A percentile compares a stretch with the other conserved stretches of the same genome.
Conservation (phyloP, 23 tunicate species). For the Phallusia fumigata region DNA sequence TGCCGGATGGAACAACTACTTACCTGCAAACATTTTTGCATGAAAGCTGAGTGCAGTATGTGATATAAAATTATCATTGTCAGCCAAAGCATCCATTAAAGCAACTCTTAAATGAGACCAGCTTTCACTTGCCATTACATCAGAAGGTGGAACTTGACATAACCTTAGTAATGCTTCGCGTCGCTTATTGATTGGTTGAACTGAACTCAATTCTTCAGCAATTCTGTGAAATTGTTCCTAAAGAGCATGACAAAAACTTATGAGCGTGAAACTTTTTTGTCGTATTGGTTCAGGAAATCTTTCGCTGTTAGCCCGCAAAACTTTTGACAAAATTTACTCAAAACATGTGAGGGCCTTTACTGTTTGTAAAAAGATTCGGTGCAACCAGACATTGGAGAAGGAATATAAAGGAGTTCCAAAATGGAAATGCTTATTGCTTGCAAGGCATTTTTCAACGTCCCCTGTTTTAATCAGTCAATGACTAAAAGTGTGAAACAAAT, state of each 20-base stretch:
- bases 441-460: too few relatives aligned
- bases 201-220: not conserved
- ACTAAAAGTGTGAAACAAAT: too few relatives aligned
- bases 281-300: not conserved
- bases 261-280: too few relatives aligned
- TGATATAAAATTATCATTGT: constrained; percentile 53
- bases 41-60: constrained; percentile 81
- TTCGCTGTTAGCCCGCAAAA: not conserved
- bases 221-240: constrained; percentile 46
- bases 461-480: too few relatives aligned
- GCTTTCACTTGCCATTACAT: constrained; percentile 27
- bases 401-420: too few relatives aligned
- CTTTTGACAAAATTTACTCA: not conserved
- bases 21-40: constrained; percentile 99
- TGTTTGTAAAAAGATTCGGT: too few relatives aligned
- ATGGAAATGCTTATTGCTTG: too few relatives aligned
- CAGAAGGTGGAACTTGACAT: constrained; percentile 38
- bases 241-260: not conserved
- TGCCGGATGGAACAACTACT: too few relatives aligned
- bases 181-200: not conserved
- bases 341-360: not conserved
- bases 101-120: constrained; percentile 9
- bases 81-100: constrained; percentile 88
- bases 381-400: too few relatives aligned
- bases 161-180: constrained; percentile 14